Conservation (phyloP, 2,797 vertebrate species). For the Lutjanus campechanus region DNA sequence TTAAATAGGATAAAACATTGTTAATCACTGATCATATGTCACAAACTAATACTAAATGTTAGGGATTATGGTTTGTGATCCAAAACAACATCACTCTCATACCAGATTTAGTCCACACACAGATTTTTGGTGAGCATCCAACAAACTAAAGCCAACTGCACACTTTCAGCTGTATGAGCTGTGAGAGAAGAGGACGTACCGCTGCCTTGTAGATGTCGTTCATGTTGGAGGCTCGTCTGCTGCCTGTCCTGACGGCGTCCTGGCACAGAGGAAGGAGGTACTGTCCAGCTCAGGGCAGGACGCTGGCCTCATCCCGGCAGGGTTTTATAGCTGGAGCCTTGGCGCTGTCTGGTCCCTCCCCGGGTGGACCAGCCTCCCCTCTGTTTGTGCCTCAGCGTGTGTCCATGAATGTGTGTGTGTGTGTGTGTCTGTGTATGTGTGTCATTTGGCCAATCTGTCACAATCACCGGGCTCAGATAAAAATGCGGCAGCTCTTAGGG, state of each 20-base stretch:
- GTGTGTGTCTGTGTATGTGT: conserved; percentile 64
- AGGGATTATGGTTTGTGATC: conserved; percentile 26
- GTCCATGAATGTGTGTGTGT: conserved; percentile 56
- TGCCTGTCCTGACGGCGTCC: conserved; percentile 73
- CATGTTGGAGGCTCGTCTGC: conserved; percentile 80
- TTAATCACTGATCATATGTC: conserved; percentile 1
- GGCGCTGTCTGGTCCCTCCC: conserved; percentile 75
- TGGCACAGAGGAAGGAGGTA: conserved; percentile 70
- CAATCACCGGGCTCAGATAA: conserved; percentile 85
- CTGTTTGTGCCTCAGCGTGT: conserved; percentile 50
- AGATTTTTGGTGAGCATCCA: conserved; percentile 40
- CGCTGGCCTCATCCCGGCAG: conserved; percentile 69
- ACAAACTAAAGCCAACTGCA: conserved; percentile 29
- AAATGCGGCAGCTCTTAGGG: conserved; percentile 82
- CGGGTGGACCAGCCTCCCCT: conserved; percentile 55
- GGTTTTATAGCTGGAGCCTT: conserved; percentile 80
- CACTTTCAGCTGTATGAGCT: conserved; percentile 18
- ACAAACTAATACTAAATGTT: conserved; percentile 16
- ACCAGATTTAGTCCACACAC: conserved; percentile 39
- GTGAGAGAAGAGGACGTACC: conserved; percentile 74
- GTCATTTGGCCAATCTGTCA: conserved; percentile 83
- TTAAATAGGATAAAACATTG: conserved; percentile 3
- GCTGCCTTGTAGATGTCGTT: conserved; percentile 90
- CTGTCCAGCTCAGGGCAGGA: conserved; percentile 79
- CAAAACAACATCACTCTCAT: conserved; percentile 26